phyloP scores from a whole-genome alignment of 2,113 vertebrate species.

The Clarias gariepinus region DNA sequence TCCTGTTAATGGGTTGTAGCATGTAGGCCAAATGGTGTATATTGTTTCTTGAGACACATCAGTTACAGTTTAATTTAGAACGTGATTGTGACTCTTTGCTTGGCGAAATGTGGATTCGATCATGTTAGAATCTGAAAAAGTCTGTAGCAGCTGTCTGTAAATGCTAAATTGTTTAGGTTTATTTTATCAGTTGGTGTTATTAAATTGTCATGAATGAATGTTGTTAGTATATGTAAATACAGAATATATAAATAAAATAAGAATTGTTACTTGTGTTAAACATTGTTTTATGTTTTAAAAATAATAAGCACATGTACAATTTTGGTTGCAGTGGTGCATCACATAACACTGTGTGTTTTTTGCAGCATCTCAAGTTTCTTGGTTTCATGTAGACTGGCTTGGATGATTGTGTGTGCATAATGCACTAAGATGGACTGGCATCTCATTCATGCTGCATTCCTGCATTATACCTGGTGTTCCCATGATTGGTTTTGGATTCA shows the following conservation, averaged over 20 bases:
- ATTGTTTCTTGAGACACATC: conserved; percentile 32
- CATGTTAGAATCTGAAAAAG: conserved; percentile 63
- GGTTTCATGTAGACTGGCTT: neutral
- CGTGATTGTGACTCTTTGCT: conserved; percentile 54
- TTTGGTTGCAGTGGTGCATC: neutral
- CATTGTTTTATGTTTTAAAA: neutral
- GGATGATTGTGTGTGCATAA: neutral
- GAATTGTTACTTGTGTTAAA: neutral
- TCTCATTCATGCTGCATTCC: neutral
- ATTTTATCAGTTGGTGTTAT: conserved; percentile 66
- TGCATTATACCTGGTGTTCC: neutral
- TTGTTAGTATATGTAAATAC: conserved; percentile 13
- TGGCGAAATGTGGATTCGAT: conserved; percentile 58
- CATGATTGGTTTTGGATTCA: neutral
- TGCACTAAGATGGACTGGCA: neutral
- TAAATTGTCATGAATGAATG: conserved; percentile 63
- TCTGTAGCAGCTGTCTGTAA: conserved; percentile 55
- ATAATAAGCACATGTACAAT: neutral
- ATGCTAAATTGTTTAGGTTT: conserved; percentile 64
- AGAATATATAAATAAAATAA: conserved; percentile 5
- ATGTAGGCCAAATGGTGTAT: conserved; percentile 29
- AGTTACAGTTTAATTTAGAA: conserved; percentile 54
- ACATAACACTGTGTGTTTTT: neutral
- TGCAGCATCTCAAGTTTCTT: neutral
- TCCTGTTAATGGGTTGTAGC: conserved; percentile 39